Conservation (phyloP, 2,888 invertebrate genomes). For the Zygogramma bicolorata region DNA sequence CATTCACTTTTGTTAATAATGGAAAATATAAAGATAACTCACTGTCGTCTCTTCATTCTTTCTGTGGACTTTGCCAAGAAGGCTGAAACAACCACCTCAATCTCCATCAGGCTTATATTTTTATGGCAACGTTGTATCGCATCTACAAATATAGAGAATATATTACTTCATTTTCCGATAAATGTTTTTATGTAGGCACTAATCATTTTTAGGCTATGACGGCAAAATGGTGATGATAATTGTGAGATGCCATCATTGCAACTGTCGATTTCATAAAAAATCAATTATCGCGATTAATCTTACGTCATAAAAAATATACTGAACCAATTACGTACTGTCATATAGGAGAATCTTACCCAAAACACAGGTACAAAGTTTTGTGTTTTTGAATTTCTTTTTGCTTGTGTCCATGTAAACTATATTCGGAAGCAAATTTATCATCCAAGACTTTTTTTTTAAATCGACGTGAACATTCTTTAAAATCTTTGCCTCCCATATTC, state of each 20-base stretch:
- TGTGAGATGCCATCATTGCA: background rate
- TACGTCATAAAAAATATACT: background rate
- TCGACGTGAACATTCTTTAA: constrained; percentile 1
- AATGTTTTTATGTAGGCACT: background rate
- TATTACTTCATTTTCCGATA: background rate
- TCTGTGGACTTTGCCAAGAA: background rate
- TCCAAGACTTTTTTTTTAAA: background rate
- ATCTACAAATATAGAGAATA: background rate
- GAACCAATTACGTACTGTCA: background rate
- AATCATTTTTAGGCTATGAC: background rate
- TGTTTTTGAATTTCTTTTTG: background rate
- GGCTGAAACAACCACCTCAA: background rate
- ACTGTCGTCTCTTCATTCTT: background rate
- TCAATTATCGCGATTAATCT: background rate
- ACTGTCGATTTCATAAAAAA: background rate
- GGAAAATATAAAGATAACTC: background rate
- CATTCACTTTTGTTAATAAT: background rate
- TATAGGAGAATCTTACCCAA: background rate
- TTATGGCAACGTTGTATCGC: constrained; percentile 1
- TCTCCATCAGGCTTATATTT: background rate
- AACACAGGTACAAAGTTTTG: background rate
- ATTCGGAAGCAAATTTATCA: background rate
- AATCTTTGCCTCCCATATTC: constrained; percentile 7
- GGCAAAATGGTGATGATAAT: background rate
- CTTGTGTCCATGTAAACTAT: background rate